Base-by-base conservation (phyloP, 2,888 invertebrate genomes). In the Teinopalpus imperialis region DNA sequence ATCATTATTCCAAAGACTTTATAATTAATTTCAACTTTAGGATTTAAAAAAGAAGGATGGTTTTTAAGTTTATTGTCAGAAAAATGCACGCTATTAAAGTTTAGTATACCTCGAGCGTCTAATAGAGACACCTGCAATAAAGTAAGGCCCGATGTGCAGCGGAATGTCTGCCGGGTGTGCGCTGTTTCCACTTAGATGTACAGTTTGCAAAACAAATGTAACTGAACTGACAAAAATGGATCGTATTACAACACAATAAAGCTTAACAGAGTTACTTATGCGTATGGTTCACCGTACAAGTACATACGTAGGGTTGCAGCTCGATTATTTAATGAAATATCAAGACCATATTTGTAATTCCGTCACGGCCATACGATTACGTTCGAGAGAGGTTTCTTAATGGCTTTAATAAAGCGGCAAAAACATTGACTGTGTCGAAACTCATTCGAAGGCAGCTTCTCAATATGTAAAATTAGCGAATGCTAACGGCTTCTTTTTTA, bases 81-180 rank as follows among this genome's bases (percentile, higher is more conserved):
- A 12, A 12, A 5, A 10, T 29, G 18, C 6, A 4, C 24, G 9
- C 2, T 24, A 13, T 5, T 29, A 3, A 26, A 27, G 29, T 24
- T 32, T 8, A 39, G 39, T 45, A 26, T 32, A 12, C 44, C 39
- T 24, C 20, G 7, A 32, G 8, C 13, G 5, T 45, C 4, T 45
- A 44, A 43, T 43, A 39, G 20, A 32, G 39, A 45, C 32, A 32
- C 32, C 39, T 45, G 39, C 44, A 45, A 45, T 45, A 45, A 39
- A 39, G 26, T 39, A 39, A 39, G 39, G 32, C 44, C 32, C 44
- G 39, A 45, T 32, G 44, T 45, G 44, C 44, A 39, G 32, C 26
- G 39, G 44, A 45, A 39, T 39, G 37, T 45, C 39, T 45, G 32
- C 44, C 44, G 44, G 44, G 44, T 45, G 39, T 32, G 24, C 26